Evolutionary conservation across 2,113 vertebrate species (phyloP), one percentile per base, ranked within the genome.

Genomic region (Oxyura jamaicensis): DNA sequence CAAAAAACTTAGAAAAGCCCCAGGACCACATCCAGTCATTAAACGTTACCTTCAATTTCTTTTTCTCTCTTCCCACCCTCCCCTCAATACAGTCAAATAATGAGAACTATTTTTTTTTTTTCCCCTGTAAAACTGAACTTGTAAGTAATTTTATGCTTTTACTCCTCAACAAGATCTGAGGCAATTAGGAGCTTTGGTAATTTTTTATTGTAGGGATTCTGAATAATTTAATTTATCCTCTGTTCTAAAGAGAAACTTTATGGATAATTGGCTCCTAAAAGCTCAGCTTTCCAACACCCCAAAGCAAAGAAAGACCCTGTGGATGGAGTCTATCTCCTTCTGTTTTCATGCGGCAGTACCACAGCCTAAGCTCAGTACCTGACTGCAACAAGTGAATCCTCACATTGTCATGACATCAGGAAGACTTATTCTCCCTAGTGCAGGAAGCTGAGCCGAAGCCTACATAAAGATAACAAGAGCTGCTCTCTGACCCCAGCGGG

Each of bases 361-460:
- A 63, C n/a, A 71, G 12, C 7, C 36, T 52, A 83, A 71, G 28
- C 21, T 77, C 36, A 58, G 16, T 31, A 55, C 44, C 17, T 29
- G 50, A 28, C 28, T 46, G 23, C 0, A 0, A 8, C 2, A 1
- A 65, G 13, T 8, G 33, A 88, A 88, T 66, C 19, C 31, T 68
- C 33, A 50, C 8, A 18, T 13, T 31, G 5, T 35, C 21, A 23
- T 9, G 18, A 79, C 39, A 67, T 10, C 18, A 67, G 33, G 22
- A 75, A 72, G 28, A 52, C 23, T 53, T 90, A 36, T 11, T 60
- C 21, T 72, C 22, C n/a, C 13, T 7, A 19, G 13, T 17, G 78
- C 39, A 44, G 39, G 42, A 68, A 65, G 25, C 25, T 1, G 1
- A 67, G 6, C 7, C 25, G 46, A 91, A 84, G 39, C 28, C 56